Conservation (phyloP, 2,888 invertebrate genomes). For the Auanema sp. region DNA sequence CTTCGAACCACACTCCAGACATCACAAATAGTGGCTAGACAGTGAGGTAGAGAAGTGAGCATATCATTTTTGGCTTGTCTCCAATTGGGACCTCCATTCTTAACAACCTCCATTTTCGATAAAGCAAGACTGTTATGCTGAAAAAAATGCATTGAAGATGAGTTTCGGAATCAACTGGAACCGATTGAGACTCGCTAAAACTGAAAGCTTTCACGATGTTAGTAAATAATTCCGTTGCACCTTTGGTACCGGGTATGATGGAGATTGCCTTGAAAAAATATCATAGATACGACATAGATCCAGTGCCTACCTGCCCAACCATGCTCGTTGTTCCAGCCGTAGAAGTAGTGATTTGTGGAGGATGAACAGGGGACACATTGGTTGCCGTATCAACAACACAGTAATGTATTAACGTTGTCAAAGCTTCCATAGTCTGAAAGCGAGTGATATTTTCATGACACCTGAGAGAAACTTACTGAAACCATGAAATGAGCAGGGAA, state of each 20-base stretch:
- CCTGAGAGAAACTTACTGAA: slow-evolving; percentile 26
- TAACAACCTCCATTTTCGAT: slow-evolving; percentile 28
- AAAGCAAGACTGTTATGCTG: slow-evolving; percentile 22
- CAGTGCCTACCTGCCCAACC: slow-evolving; percentile 35
- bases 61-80: slow-evolving; percentile 75
- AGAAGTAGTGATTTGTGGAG: slow-evolving; percentile 3
- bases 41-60: slow-evolving; percentile 78
- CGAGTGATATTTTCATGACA: background rate
- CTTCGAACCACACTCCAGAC: slow-evolving; percentile 77
- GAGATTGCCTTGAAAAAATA: slow-evolving; percentile 49
- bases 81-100: slow-evolving; percentile 45
- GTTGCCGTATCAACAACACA: slow-evolving; percentile 30
- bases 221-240: slow-evolving; percentile 75
- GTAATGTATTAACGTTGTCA: slow-evolving; percentile 62
- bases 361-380: slow-evolving; percentile 14
- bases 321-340: slow-evolving; percentile 23
- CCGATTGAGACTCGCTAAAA: slow-evolving; percentile 55
- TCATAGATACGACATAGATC: no score
- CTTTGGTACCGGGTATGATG: slow-evolving; percentile 56
- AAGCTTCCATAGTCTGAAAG: slow-evolving; percentile 50
- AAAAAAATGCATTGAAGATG: slow-evolving; percentile 6
- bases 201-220: slow-evolving; percentile 82
- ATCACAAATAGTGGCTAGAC: slow-evolving; percentile 77
- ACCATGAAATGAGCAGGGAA: slow-evolving; percentile 58
- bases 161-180: background rate